Conservation (phyloP, 2,113 vertebrate species). For the Nanorana parkeri region DNA sequence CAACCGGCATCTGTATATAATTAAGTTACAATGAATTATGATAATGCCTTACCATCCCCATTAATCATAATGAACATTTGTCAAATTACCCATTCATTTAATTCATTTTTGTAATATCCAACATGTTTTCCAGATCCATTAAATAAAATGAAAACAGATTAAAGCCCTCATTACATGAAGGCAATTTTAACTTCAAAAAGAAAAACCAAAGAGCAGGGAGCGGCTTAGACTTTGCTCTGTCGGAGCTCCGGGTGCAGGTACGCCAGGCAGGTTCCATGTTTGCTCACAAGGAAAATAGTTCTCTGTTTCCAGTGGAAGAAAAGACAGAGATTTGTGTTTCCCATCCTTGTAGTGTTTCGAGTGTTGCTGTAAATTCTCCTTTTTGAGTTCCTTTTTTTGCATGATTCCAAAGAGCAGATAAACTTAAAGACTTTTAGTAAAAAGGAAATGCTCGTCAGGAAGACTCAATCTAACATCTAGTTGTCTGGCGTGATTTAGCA, state of each 20-base stretch:
- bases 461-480: too few relatives aligned
- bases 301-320: too few relatives aligned
- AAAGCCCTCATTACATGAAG: background rate
- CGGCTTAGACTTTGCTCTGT: too few relatives aligned
- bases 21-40: constrained; percentile 10
- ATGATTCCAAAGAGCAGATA: too few relatives aligned
- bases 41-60: background rate
- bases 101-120: background rate
- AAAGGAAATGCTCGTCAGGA: too few relatives aligned
- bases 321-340: too few relatives aligned
- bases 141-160: constrained; percentile 15
- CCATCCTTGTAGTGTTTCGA: too few relatives aligned
- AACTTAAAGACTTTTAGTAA: too few relatives aligned
- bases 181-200: background rate
- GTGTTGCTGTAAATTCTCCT: too few relatives aligned
- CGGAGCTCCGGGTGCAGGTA: background rate
- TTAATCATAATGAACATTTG: constrained; percentile 17
- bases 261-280: background rate
- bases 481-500: too few relatives aligned
- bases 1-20: constrained; percentile 14
- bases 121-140: background rate
- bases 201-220: background rate
- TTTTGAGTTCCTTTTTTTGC: too few relatives aligned
- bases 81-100: background rate
- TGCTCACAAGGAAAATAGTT: background rate